phyloP scores from a whole-genome alignment of 2,888 invertebrate genomes.

The Andrena praecox region DNA sequence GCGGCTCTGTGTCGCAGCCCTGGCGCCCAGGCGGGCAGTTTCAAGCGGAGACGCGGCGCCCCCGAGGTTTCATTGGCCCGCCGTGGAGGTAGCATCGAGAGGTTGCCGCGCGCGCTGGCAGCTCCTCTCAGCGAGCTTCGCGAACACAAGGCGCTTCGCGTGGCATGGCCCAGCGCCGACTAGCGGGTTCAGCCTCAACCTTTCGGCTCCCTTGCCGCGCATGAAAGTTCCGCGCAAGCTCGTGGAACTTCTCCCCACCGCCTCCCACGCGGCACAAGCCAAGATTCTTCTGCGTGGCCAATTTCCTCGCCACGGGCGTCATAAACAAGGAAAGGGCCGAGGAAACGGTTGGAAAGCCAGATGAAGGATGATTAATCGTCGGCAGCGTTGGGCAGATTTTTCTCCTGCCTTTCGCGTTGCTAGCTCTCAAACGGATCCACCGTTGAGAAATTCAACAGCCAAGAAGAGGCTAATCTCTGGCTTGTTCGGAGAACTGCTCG shows the following conservation, averaged over 20 bases:
- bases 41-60: slow-evolving; percentile 46
- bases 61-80: slow-evolving; percentile 67
- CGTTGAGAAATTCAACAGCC: neutral
- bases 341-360: slow-evolving; percentile 29
- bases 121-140: slow-evolving; percentile 66
- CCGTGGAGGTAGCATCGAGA: slow-evolving; percentile 55
- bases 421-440: neutral
- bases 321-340: slow-evolving; percentile 43
- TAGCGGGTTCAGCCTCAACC: slow-evolving; percentile 75
- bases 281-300: slow-evolving; percentile 18
- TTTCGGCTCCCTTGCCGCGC: slow-evolving; percentile 55
- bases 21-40: slow-evolving; percentile 35
- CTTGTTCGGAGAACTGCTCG: neutral
- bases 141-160: slow-evolving; percentile 76
- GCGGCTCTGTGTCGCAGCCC: slow-evolving; percentile 33
- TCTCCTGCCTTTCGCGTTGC: neutral
- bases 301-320: slow-evolving; percentile 31
- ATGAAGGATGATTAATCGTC: slow-evolving; percentile 61
- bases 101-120: slow-evolving; percentile 63
- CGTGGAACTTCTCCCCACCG: slow-evolving; percentile 40
- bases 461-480: neutral
- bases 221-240: slow-evolving; percentile 74
- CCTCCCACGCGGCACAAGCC: neutral
- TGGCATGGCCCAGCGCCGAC: slow-evolving; percentile 81
- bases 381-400: neutral